Evolutionary conservation across 2,888 invertebrate species (phyloP), one percentile per base, ranked within the genome.

Genomic region (Ctena decussata): DNA sequence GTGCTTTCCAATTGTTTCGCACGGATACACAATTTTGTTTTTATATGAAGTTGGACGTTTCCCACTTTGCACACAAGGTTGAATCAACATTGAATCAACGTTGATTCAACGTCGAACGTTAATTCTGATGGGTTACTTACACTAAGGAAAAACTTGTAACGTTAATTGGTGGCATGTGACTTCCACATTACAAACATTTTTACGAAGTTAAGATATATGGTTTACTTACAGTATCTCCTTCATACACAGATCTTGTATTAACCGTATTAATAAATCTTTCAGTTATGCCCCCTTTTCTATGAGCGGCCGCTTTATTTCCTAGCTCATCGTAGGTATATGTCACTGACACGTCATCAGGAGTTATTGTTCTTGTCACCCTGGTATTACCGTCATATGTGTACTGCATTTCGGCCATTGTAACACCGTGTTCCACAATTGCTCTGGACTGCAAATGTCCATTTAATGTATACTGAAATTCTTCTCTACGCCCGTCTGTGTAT

Each of bases 261-360:
- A 39, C 12, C n/a, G 81, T 71, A 11, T 24, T 49, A 3, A 77
- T 53, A 32, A 70, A 70, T 44, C 32, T 81, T 32, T 76, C 81
- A 3, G 69, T 73, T 21, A 72, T 32, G 21, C 21, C 35, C 1
- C 76, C 76, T 32, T 72, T 41, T 15, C 60, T 70, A 0, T 75
- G 57, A 35, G 60, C 30, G 0, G 44, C 32, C 32, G 76, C 41
- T 8, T 76, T n/a, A 27, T 71, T 76, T 57, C 71, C 81, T 35
- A 70, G 12, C 71, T 81, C 81, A 72, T 35, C 24, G 41, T 69
- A 81, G n/a, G 81, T 81, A 39, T 15, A 60, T n/a, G 21, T 76
- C 11, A 69, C 53, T 39, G 30, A 15, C 5, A n/a, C 44, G n/a
- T 71, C 57, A 3, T 27, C 72, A 11, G 75, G 71, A 27, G 24